phyloP scores from a whole-genome alignment of 2,113 vertebrate species.

The Felis chaus region DNA sequence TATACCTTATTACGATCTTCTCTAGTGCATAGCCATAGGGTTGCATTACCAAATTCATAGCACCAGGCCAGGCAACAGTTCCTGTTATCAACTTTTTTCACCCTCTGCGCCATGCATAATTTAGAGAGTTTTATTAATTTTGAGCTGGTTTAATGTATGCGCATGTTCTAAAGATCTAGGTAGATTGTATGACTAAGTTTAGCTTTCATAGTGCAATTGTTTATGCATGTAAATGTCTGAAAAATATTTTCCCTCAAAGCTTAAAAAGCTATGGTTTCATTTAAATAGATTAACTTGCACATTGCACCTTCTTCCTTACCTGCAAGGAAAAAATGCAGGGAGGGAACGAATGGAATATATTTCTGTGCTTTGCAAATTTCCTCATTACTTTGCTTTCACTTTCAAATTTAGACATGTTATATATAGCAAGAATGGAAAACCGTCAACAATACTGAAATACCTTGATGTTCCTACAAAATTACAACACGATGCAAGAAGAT shows the following conservation, averaged over 20 bases:
- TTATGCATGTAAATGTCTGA: constrained; percentile 78
- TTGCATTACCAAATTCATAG: constrained; percentile 75
- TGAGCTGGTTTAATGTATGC: constrained; percentile 79
- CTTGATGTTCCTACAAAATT: constrained; percentile 67
- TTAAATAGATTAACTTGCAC: constrained; percentile 80
- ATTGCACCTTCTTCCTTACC: constrained; percentile 80
- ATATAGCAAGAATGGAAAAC: constrained; percentile 78
- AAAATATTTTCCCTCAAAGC: constrained; percentile 84
- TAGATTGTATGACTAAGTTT: constrained; percentile 80
- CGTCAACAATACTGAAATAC: constrained; percentile 71
- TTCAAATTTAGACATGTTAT: constrained; percentile 77
- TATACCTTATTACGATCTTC: constrained; percentile 84
- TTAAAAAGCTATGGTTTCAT: constrained; percentile 79
- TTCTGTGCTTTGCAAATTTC: constrained; percentile 78
- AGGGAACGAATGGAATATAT: constrained; percentile 73
- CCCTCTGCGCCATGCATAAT: constrained; percentile 80
- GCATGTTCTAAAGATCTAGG: constrained; percentile 79
- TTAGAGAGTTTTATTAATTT: constrained; percentile 86
- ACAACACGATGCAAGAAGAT: constrained; percentile 15
- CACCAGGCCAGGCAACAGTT: constrained; percentile 83
- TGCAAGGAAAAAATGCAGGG: constrained; percentile 77
- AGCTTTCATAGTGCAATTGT: constrained; percentile 80
- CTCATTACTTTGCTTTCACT: constrained; percentile 79
- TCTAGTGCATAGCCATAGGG: constrained; percentile 79
- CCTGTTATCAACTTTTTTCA: constrained; percentile 84